Evolutionary conservation across 2,888 invertebrate species (phyloP).

Genomic region (Eilema griseolum): DNA sequence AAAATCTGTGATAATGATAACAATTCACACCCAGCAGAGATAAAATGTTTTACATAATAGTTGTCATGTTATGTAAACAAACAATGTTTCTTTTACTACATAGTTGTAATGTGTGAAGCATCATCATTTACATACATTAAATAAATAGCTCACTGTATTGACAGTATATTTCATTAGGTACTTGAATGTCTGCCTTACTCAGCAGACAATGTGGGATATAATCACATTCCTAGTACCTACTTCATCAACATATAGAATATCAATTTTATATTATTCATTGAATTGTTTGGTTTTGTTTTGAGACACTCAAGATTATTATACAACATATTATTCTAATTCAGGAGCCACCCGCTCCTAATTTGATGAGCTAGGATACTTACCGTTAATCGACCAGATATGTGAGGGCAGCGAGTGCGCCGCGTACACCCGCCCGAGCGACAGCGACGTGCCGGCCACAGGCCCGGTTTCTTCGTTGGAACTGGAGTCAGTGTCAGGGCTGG

Average conservation of each 20-base stretch:
- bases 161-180: not conserved
- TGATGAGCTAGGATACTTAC: constrained; percentile 86
- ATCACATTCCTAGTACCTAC: not conserved
- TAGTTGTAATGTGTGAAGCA: not conserved
- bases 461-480: constrained; percentile 90
- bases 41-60: not conserved
- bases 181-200: not conserved
- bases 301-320: not conserved
- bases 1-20: not conserved
- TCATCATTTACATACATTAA: not conserved
- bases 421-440: constrained; percentile 92
- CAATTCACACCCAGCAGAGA: not conserved
- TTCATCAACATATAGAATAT: not conserved
- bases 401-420: constrained; percentile 96
- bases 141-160: not conserved
- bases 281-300: not conserved
- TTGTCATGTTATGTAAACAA: not conserved
- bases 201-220: not conserved
- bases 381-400: constrained; percentile 97
- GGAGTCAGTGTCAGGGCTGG: constrained; percentile 89
- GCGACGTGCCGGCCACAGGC: constrained; percentile 74
- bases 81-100: not conserved
- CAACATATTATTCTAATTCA: not conserved
- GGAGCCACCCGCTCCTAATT: too few species aligned
- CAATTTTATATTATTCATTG: not conserved